phyloP scores from a whole-genome alignment of 2,113 vertebrate species.

The Ifrita kowaldi region DNA sequence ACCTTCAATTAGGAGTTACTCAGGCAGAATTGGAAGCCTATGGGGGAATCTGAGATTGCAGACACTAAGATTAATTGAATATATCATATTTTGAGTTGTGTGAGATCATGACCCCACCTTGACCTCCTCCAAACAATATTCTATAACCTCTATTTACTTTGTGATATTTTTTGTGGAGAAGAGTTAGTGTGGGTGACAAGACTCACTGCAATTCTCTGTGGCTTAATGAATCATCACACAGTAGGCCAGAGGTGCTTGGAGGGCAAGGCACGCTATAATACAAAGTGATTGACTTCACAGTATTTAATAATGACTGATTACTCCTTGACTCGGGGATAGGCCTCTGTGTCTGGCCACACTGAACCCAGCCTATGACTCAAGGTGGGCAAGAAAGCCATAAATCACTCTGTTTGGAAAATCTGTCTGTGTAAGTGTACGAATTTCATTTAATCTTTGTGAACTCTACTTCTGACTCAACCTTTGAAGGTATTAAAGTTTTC shows the following conservation, averaged over 20 bases:
- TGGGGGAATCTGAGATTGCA: neutral
- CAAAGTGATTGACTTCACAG: constrained; percentile 14
- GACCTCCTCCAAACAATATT: neutral
- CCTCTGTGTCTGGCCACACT: neutral
- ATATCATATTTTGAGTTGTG: neutral
- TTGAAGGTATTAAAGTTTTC: neutral
- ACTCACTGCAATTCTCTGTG: constrained; percentile 9
- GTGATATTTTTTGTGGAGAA: neutral
- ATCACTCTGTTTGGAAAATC: neutral
- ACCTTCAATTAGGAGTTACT: neutral
- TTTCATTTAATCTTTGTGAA: constrained; percentile 35
- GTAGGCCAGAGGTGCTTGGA: constrained; percentile 24
- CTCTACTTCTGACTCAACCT: constrained; percentile 8
- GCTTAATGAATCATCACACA: constrained; percentile 33
- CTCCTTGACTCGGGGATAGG: neutral
- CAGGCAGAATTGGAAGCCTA: neutral
- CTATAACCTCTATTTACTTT: neutral
- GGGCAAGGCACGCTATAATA: constrained; percentile 3
- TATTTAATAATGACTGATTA: constrained; percentile 12
- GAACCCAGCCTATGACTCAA: neutral
- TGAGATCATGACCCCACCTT: neutral
- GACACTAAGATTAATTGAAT: neutral
- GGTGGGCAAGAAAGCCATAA: neutral
- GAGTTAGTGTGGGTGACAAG: constrained; percentile 3
- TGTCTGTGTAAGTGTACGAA: neutral